Percentiles rank a stretch among this genome's conserved stretches.
Conservation (phyloP, 2,113 vertebrate species). For the Melanerpes aurifrons region DNA sequence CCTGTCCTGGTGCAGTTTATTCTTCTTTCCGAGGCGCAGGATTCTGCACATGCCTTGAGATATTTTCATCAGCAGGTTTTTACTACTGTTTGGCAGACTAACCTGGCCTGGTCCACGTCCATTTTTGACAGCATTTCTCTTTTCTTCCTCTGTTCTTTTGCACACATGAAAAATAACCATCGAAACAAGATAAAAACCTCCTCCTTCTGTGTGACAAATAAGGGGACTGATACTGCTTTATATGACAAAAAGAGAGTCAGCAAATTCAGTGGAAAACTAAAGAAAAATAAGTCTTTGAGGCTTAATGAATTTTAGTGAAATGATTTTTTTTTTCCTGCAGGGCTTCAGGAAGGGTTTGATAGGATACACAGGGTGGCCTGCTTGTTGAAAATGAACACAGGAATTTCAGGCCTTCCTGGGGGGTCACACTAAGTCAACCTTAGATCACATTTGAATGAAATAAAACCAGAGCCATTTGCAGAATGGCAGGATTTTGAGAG, state of each 20-base stretch:
- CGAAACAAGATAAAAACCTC: background rate
- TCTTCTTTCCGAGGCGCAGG: no score
- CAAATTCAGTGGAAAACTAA: background rate
- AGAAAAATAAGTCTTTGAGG: background rate
- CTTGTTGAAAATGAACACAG: background rate
- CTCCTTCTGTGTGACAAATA: background rate
- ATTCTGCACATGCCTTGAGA: no score
- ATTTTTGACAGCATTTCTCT: background rate
- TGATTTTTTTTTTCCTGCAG: background rate
- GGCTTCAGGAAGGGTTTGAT: background rate
- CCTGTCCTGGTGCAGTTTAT: no score
- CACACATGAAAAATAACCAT: background rate
- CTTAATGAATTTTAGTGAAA: background rate
- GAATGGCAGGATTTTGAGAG: background rate
- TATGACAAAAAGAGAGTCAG: background rate
- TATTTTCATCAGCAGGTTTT: background rate
- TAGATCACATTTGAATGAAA: background rate
- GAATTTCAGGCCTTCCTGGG: background rate
- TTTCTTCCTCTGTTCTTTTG: background rate
- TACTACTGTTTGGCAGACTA: background rate
- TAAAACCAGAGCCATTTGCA: background rate
- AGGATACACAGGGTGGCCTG: background rate
- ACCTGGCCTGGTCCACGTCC: background rate
- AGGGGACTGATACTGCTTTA: background rate
- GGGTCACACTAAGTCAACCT: background rate